Conservation (phyloP, 2,888 invertebrate species). For the Stictocephala bisonia region DNA sequence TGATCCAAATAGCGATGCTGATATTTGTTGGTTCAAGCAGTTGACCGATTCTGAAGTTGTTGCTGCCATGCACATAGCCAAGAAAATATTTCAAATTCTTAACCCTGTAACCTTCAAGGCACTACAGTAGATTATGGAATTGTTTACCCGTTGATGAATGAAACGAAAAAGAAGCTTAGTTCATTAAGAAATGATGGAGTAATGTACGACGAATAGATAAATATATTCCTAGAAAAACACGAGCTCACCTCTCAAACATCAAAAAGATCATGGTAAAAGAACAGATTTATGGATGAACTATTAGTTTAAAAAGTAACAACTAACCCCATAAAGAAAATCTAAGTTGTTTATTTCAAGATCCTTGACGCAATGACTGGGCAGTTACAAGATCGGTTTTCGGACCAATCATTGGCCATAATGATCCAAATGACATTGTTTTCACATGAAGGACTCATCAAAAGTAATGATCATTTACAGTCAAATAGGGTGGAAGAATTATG, state of each 20-base stretch:
- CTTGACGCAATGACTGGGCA: slow-evolving; percentile 31
- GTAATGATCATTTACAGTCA: too few relatives aligned
- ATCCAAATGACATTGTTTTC: slow-evolving; percentile 8
- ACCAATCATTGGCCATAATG: slow-evolving; percentile 21
- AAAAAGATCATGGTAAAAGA: too few relatives aligned
- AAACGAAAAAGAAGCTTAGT: slow-evolving; percentile 25
- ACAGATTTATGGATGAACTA: slow-evolving; percentile 7
- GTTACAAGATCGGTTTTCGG: slow-evolving; percentile 16
- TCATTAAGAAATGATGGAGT: slow-evolving; percentile 29
- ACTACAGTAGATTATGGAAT: slow-evolving; percentile 22
- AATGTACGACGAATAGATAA: background rate
- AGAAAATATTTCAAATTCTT: too few relatives aligned
- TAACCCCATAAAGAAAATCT: too few relatives aligned
- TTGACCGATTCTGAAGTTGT: too few relatives aligned
- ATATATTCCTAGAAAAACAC: background rate
- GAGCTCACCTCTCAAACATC: slow-evolving; percentile 12
- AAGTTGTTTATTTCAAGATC: too few relatives aligned
- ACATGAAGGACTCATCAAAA: too few relatives aligned
- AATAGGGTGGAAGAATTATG: too few relatives aligned
- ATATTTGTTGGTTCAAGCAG: too few relatives aligned
- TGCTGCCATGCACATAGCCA: too few relatives aligned
- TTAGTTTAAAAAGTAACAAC: background rate
- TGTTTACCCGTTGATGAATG: slow-evolving; percentile 7
- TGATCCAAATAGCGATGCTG: too few relatives aligned
- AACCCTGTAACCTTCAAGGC: too few relatives aligned